A percentile compares a stretch with the other conserved stretches of the same genome.
phyloP scores from a whole-genome alignment of 1,140 invertebrate genomes.

The Scaptodrosophila lebanonensis region DNA sequence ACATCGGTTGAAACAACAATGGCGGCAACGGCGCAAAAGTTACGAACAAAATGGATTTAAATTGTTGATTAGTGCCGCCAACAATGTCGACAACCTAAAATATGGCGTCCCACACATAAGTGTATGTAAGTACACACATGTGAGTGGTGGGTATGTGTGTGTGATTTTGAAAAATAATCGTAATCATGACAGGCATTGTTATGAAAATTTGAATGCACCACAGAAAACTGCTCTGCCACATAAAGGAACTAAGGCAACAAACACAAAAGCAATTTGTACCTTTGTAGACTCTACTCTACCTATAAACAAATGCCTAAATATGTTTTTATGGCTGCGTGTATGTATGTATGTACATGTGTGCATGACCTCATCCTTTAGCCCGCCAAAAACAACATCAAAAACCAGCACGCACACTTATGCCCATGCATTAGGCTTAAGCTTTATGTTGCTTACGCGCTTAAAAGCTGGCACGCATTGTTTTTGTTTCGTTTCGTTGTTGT shows the following conservation, averaged over 20 bases:
- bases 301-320: too few relatives aligned
- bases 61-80: conserved; percentile 69
- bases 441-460: conserved; percentile 58
- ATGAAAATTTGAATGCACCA: conserved; percentile 55
- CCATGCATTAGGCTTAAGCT: conserved; percentile 65
- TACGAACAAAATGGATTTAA: conserved; percentile 66
- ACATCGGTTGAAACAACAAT: too few relatives aligned
- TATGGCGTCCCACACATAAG: too few relatives aligned
- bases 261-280: conserved; percentile 58
- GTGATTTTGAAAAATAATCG: conserved; percentile 72
- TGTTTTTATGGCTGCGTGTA: too few relatives aligned
- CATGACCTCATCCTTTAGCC: neutral
- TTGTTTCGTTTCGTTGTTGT: conserved; percentile 19
- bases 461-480: conserved; percentile 49
- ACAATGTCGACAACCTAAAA: conserved; percentile 29
- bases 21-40: neutral
- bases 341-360: too few relatives aligned
- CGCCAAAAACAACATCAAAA: neutral
- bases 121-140: conserved; percentile 12
- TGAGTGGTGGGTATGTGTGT: conserved; percentile 3
- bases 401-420: conserved; percentile 56
- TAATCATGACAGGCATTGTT: conserved; percentile 67
- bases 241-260: conserved; percentile 31
- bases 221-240: conserved; percentile 29
- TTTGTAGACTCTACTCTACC: conserved; percentile 12